Evolutionary conservation across 2,888 invertebrate genomes (phyloP).

Genomic region (Eilema griseolum): DNA sequence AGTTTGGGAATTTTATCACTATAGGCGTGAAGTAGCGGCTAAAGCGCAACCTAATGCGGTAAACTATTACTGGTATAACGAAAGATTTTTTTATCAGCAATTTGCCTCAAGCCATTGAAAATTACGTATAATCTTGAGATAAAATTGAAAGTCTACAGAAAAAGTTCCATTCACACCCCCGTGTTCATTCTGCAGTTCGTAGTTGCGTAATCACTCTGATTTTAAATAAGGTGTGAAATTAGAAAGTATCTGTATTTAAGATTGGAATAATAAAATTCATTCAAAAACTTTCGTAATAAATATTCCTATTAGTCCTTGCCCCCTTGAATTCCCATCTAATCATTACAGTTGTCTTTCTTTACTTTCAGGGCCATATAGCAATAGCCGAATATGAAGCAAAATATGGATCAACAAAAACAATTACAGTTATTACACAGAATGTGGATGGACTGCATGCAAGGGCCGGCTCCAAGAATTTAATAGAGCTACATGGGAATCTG

Average conservation of each 20-base stretch:
- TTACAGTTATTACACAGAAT: slow-evolving; percentile 95
- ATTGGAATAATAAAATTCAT: too few relatives aligned
- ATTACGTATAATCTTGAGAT: not conserved
- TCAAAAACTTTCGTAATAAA: too few relatives aligned
- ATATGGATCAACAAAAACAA: slow-evolving; percentile 75
- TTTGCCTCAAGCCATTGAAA: not conserved
- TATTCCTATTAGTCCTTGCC: too few relatives aligned
- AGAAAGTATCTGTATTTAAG: not conserved
- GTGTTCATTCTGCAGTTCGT: too few relatives aligned
- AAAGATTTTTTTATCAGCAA: not conserved
- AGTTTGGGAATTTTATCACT: slow-evolving; percentile 95
- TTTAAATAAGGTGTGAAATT: not conserved
- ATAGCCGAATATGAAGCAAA: slow-evolving; percentile 88
- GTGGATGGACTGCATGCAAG: slow-evolving; percentile 95
- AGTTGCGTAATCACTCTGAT: not conserved
- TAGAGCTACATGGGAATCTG: slow-evolving; percentile 95
- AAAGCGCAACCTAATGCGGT: slow-evolving; percentile 89
- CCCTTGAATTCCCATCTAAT: too few relatives aligned
- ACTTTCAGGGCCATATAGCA: slow-evolving; percentile 87
- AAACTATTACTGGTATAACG: slow-evolving; percentile 40
- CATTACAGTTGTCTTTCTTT: not conserved
- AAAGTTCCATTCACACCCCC: not conserved
- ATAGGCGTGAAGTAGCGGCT: slow-evolving; percentile 90
- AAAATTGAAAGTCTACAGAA: too few relatives aligned
- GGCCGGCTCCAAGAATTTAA: slow-evolving; percentile 91